Percentiles rank a stretch among this genome's conserved stretches.
These are phyloP conservation scores for Gouania willdenowi DNA, from an alignment of 2,797 vertebrate species.

Conservation along the genomic window DNA sequence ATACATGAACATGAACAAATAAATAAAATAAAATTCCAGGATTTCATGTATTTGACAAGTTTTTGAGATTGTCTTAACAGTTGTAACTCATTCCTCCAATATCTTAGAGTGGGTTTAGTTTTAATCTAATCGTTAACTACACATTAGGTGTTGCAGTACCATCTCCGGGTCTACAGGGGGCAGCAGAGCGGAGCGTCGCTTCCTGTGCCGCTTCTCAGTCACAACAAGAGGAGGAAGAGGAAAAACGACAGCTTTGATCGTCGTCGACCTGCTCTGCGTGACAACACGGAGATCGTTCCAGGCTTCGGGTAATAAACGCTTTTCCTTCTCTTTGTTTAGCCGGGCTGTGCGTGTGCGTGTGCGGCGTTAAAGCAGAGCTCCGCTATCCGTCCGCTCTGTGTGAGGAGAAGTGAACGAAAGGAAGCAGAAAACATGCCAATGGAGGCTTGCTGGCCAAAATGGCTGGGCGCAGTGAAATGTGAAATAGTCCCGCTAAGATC, in stretches of 20 bases:
- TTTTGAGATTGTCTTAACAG: no score
- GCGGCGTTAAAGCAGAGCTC: neutral
- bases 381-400: constrained; percentile 5
- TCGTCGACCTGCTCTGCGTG: constrained; percentile 73
- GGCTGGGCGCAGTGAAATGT: constrained; percentile 76
- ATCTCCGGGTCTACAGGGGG: constrained; percentile 58
- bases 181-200: constrained; percentile 34
- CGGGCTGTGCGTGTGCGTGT: neutral
- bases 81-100: no score
- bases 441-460: constrained; percentile 73
- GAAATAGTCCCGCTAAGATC: constrained; percentile 60
- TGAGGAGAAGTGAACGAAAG: constrained; percentile 31
- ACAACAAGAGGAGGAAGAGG: constrained; percentile 77
- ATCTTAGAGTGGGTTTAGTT: no score
- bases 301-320: constrained; percentile 59
- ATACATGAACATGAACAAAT: no score
- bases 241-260: constrained; percentile 72
- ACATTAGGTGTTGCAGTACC: constrained; percentile 3
- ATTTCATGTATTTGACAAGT: no score
- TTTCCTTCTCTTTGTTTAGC: constrained; percentile 1
- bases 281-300: constrained; percentile 68
- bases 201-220: constrained; percentile 51
- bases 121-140: no score
- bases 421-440: constrained; percentile 64
- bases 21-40: no score